Conservation (phyloP, 2,888 invertebrate genomes). For the Sycophila texana region DNA sequence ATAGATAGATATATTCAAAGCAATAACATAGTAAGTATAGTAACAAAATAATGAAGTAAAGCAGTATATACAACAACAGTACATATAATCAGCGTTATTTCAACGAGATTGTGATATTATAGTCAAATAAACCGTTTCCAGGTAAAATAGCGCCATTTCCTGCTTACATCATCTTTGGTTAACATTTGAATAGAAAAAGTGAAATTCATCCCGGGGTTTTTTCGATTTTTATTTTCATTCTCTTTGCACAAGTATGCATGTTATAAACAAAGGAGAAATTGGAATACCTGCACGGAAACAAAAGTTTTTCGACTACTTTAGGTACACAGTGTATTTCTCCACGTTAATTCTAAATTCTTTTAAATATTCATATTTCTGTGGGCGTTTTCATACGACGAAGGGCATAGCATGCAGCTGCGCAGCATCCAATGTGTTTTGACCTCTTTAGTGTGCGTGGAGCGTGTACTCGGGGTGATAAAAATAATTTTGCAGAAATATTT, state of each 20-base stretch:
- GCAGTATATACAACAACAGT: no score
- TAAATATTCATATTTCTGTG: conserved; percentile 10
- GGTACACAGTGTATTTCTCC: conserved; percentile 11
- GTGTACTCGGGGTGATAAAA: conserved; percentile 27
- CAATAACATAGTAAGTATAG: no score
- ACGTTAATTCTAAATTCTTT: conserved; percentile 20
- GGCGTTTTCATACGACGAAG: neutral
- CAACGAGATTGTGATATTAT: no score
- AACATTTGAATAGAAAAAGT: no score
- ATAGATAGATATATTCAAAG: no score
- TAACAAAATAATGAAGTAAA: no score
- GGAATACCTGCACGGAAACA: neutral
- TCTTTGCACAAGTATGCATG: neutral
- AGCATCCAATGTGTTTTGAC: neutral
- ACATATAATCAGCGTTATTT: no score
- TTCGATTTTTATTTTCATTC: neutral
- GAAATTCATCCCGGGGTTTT: neutral
- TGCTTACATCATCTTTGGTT: no score
- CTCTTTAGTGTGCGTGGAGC: conserved; percentile 21
- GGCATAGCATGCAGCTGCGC: neutral
- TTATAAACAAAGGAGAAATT: conserved; percentile 6
- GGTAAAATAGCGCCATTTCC: no score
- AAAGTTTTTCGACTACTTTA: conserved; percentile 30
- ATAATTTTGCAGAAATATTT: conserved; percentile 36
- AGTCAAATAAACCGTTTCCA: no score